phyloP scores from a whole-genome alignment of 1,140 invertebrate species.

The Drosophila equinoxialis region DNA sequence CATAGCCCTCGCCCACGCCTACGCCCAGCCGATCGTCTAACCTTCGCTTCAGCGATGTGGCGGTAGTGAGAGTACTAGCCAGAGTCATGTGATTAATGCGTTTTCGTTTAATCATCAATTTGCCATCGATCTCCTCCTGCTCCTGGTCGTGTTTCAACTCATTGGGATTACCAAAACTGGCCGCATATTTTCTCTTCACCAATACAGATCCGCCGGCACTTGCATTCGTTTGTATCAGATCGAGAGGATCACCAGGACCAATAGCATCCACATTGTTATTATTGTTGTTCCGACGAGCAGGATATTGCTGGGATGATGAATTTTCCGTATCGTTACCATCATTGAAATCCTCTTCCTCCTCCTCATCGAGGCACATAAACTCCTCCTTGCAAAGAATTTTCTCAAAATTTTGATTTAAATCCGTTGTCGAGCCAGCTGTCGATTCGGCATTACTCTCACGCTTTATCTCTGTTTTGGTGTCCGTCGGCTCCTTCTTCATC shows the following conservation, averaged over 20 bases:
- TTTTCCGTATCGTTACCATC: constrained; percentile 69
- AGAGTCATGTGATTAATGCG: constrained; percentile 57
- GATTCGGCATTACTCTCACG: constrained; percentile 43
- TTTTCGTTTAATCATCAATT: constrained; percentile 58
- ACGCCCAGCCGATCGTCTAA: constrained; percentile 40
- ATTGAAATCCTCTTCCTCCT: constrained; percentile 71
- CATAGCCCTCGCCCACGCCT: constrained; percentile 74
- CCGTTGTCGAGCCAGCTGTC: constrained; percentile 62
- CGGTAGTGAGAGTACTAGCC: constrained; percentile 28
- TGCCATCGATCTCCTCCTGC: constrained; percentile 29
- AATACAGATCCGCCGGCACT: constrained; percentile 40
- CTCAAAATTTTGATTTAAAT: constrained; percentile 82
- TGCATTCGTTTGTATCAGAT: constrained; percentile 63
- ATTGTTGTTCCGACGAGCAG: constrained; percentile 28
- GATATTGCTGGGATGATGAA: constrained; percentile 68
- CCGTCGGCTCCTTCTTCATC: constrained; percentile 23
- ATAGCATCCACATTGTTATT: constrained; percentile 54
- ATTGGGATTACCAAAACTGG: constrained; percentile 37
- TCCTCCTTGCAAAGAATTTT: constrained; percentile 82
- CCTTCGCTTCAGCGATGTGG: neutral
- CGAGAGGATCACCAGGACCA: constrained; percentile 63
- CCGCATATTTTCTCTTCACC: constrained; percentile 66
- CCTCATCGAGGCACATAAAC: constrained; percentile 77
- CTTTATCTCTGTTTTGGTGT: constrained; percentile 53
- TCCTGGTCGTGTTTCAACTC: constrained; percentile 25